Conservation (phyloP, 2,888 invertebrate genomes). For the Drosophila rubida region DNA sequence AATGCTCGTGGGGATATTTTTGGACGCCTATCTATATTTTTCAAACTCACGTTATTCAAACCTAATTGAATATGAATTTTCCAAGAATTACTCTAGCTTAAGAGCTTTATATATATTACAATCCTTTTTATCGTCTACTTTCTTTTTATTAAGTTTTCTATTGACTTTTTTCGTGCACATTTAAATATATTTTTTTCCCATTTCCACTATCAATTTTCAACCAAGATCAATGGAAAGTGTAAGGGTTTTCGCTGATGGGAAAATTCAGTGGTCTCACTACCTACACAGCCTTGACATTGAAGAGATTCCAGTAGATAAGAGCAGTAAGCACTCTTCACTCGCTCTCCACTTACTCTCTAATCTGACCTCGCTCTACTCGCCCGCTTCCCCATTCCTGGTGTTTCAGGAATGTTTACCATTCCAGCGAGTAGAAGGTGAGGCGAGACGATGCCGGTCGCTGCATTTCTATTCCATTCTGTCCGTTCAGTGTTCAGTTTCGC, state of each 20-base stretch:
- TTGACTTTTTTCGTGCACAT: too few species aligned
- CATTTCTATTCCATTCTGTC: slow-evolving; percentile 23
- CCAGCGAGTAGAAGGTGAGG: slow-evolving; percentile 15
- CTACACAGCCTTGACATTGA: slow-evolving; percentile 40
- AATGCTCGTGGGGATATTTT: too few species aligned
- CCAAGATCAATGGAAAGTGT: not conserved
- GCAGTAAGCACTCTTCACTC: not conserved
- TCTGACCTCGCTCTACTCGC: not conserved
- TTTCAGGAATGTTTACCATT: slow-evolving; percentile 32
- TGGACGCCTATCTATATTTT: too few species aligned
- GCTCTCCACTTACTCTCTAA: not conserved
- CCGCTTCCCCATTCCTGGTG: slow-evolving; percentile 5
- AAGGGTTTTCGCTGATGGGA: not conserved
- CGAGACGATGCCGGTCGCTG: slow-evolving; percentile 22
- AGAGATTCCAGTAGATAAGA: slow-evolving; percentile 20
- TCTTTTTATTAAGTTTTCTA: too few species aligned
- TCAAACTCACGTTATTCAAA: too few species aligned
- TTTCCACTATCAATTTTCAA: too few species aligned
- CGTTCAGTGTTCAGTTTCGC: slow-evolving; percentile 66
- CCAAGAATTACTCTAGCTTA: too few species aligned
- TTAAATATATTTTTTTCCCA: too few species aligned
- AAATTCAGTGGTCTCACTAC: not conserved
- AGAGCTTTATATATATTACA: too few species aligned
- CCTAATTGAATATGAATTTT: too few species aligned
- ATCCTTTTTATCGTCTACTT: too few species aligned